Conservation (phyloP, 2,888 invertebrate species). For the Allygus modestus region DNA sequence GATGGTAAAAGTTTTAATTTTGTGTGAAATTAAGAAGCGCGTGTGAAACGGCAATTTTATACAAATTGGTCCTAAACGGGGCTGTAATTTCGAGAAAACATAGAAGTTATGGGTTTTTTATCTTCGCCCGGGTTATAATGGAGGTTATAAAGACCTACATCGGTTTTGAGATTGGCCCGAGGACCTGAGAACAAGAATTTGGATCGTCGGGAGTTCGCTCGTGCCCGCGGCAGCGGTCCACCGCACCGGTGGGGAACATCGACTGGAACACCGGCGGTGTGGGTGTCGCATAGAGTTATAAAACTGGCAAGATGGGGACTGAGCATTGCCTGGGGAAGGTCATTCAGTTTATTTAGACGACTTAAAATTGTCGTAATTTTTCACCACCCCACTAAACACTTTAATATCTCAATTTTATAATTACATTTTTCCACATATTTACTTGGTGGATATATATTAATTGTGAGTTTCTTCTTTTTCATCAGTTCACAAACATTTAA, state of each 20-base stretch:
- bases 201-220: background rate
- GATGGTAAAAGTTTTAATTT: background rate
- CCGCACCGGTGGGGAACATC: background rate
- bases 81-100: conserved; percentile 27
- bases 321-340: too few relatives aligned
- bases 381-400: too few relatives aligned
- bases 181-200: conserved; percentile 11
- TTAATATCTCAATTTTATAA: too few relatives aligned
- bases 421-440: too few relatives aligned
- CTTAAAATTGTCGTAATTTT: too few relatives aligned
- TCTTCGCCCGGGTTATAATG: background rate
- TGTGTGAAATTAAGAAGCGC: conserved; percentile 6
- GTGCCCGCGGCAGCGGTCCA: background rate
- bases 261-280: background rate
- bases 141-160: conserved; percentile 1
- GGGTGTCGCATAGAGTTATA: background rate
- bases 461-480: too few relatives aligned
- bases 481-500: too few relatives aligned
- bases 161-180: conserved; percentile 5
- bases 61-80: conserved; percentile 31
- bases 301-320: too few relatives aligned
- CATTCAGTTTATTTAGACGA: too few relatives aligned
- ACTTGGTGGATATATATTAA: too few relatives aligned
- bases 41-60: conserved; percentile 7
- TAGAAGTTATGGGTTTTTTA: conserved; percentile 43